phyloP scores from a whole-genome alignment of 2,797 vertebrate genomes.

The Threskiornis aethiopicus region DNA sequence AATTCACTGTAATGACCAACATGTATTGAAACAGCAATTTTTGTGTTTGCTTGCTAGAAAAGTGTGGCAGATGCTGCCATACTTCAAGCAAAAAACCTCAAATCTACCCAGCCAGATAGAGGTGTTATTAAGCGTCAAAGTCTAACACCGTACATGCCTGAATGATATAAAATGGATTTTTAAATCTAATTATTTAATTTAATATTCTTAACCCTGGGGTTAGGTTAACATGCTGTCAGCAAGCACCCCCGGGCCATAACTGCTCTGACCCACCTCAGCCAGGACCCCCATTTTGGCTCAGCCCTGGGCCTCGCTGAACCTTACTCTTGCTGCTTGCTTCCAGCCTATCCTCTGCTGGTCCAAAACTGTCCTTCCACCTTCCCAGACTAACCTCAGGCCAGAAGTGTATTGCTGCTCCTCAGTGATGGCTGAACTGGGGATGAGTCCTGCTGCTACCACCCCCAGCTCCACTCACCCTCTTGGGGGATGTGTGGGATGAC shows the following conservation, averaged over 20 bases:
- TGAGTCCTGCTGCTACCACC: not conserved
- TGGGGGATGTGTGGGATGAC: rapidly evolving
- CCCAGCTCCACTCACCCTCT: rapidly evolving
- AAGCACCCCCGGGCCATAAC: not conserved
- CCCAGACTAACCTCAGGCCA: not conserved
- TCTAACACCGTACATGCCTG: not conserved
- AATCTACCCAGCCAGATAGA: not conserved
- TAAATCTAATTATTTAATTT: not conserved
- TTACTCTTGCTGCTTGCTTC: not conserved
- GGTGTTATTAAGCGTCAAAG: not conserved
- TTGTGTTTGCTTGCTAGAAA: not conserved
- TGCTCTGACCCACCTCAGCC: not conserved
- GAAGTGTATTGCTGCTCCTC: not conserved
- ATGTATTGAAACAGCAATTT: not conserved
- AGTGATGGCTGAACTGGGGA: not conserved
- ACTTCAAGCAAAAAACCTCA: not conserved
- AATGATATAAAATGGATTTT: not conserved
- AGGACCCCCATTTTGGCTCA: not conserved
- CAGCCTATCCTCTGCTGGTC: not conserved
- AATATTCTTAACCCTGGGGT: not conserved
- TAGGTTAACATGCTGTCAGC: not conserved
- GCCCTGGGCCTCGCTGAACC: rapidly evolving
- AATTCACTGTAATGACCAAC: not conserved
- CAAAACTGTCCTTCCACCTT: not conserved
- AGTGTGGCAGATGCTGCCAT: not conserved